Base-by-base conservation (phyloP, 2,888 invertebrate genomes). In the Strigamia transsilvanica region DNA sequence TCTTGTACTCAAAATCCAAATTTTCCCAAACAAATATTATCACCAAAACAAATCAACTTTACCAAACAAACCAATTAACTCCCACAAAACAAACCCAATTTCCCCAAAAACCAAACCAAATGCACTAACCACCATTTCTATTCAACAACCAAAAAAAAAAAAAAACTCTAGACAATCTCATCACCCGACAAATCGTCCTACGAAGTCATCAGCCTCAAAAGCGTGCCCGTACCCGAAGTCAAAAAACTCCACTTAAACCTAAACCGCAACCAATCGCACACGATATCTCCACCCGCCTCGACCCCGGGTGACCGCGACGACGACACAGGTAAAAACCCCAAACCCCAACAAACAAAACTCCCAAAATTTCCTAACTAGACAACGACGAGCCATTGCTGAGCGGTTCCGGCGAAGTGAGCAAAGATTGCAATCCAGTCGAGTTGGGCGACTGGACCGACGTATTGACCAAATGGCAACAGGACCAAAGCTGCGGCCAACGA, bases 331-430 rank as follows among this genome's bases (percentile, higher is more conserved):
- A 82, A 27, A 27, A n/a, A n/a, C n/a, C n/a, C n/a, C 13, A 21
- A 15, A 21, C n/a, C n/a, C n/a, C n/a, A 77, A 27, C 6, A 51
- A 18, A 18, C 6, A 51, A 51, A 18, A 18, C 10, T 27, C n/a
- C n/a, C n/a, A n/a, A n/a, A 15, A 46, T 2, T 4, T 46, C n/a
- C 4, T 10, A 18, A 6, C 18, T 73, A 91, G 96, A 96, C 90
- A 95, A 95, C 12, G 96, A 96, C 86, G 99, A 99, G 87, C 98
- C 98, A 0, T 90, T 99, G 84, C 90, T 98, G n/a, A 98, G 98
- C 88, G 99, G 99, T 0, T 98, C 98, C 5, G 99, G 99, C 0
- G 93, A 94, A 86, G 99, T 99, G 0, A 97, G 97, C 0, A 98
- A 97, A 88, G 98, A 99, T 86, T 98, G 98, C 87, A 93, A 95